Conservation (phyloP, 2,888 invertebrate species). For the Eilema depressum region DNA sequence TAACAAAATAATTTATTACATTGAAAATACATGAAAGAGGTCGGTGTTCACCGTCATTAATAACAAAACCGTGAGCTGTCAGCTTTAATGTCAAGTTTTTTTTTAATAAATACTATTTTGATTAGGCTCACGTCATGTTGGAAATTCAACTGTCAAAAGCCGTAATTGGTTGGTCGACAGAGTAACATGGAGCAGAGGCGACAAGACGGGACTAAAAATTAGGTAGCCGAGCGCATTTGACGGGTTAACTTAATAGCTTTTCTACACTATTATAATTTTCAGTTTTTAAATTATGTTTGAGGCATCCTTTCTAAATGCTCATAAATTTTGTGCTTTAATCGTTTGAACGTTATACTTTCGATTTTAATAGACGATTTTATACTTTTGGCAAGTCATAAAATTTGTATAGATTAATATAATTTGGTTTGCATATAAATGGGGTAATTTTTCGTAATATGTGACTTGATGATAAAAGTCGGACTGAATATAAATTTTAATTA, state of each 20-base stretch:
- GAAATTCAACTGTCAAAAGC: conserved; percentile 87
- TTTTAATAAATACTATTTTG: conserved; percentile 87
- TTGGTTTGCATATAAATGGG: conserved; percentile 30
- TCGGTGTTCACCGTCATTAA: conserved; percentile 76
- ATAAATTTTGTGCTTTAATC: conserved; percentile 30
- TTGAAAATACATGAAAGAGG: conserved; percentile 71
- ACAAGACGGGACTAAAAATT: conserved; percentile 44
- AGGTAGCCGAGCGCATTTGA: conserved; percentile 15
- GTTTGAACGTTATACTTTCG: conserved; percentile 43
- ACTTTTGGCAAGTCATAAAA: conserved; percentile 31
- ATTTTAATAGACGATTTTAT: conserved; percentile 36
- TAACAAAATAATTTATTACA: conserved; percentile 79
- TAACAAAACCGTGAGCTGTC: conserved; percentile 86
- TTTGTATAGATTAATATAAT: conserved; percentile 16
- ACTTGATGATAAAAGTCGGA: conserved; percentile 23
- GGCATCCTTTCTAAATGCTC: conserved; percentile 27
- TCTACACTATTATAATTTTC: conserved; percentile 31
- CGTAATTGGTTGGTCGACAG: conserved; percentile 85
- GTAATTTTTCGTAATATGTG: conserved; percentile 21
- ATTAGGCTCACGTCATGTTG: conserved; percentile 88
- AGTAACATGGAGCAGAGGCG: conserved; percentile 68
- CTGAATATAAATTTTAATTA: conserved; percentile 39
- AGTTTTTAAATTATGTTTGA: conserved; percentile 33
- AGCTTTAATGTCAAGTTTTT: conserved; percentile 82
- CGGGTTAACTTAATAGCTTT: conserved; percentile 27